Evolutionary conservation across 2,888 invertebrate genomes (phyloP), one percentile per base, ranked within the genome.

Genomic region (Philaethria dido): DNA sequence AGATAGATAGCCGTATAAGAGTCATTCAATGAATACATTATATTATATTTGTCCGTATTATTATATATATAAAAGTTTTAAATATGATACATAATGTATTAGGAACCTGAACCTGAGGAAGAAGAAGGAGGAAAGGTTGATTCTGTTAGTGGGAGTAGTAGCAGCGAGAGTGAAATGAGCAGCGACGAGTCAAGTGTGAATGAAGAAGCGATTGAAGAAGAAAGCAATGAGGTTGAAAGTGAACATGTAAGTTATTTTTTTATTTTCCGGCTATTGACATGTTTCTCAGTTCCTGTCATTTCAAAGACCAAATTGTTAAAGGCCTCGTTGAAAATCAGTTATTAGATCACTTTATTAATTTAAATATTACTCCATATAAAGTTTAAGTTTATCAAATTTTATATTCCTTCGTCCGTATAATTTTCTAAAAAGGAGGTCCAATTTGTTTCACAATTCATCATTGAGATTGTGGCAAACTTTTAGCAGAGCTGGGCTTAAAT

Each of bases 181-280:
- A 80, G 78, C 75, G 78, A 75, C 61, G 73, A 67, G 29, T 77
- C 82, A 66, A 83, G 82, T 81, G 82, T 64, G 76, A 78, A 69
- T 50, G 85, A 82, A 66, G 82, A 79, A 61, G 77, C 75, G 77
- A 73, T 73, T 73, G 87, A 78, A 70, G 86, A 85, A 62, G 74
- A 55, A 80, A 82, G 84, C 72, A 73, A 85, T 87, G 89, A 87
- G 84, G 83, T 69, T 76, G 62, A 63, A 20, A 18, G 55, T 16
- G 13, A 14, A 14, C 25, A 33, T 47, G 18, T 45, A 13, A 59
- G 42, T 33, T 14, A 5, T 29, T 44, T 45, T 29, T 18, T 16
- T 36, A 33, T 33, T 33, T 39, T 39, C 13, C 3, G 13, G 13
- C 2, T 39, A 39, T 13, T 39, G 13, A 1, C 11, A 33, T 33